These are phyloP conservation scores for Hirtodrosophila alboralis DNA, from an alignment of 2,888 invertebrate species.

Conservation along the genomic window DNA sequence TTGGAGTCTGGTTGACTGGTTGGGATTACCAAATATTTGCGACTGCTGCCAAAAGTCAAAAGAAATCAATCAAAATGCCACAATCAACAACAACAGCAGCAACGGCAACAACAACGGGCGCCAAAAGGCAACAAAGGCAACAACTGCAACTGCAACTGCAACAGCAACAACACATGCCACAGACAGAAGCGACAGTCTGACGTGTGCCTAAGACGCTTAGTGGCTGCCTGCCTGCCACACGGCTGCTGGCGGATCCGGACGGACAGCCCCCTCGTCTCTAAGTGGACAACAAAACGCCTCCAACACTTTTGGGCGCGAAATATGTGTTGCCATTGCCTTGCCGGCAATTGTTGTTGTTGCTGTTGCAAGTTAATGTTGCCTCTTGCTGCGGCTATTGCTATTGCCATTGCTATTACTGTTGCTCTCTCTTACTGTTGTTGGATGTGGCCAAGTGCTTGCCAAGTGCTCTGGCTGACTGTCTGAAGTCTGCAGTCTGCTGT, in stretches of 20 bases:
- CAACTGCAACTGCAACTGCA: constrained; percentile 14
- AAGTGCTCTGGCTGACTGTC: constrained; percentile 38
- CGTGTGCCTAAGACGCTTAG: constrained; percentile 78
- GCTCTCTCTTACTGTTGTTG: constrained; percentile 28
- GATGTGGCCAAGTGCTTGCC: constrained; percentile 61
- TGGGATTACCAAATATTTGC: constrained; percentile 77
- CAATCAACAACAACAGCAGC: constrained; percentile 65
- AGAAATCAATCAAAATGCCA: constrained; percentile 77
- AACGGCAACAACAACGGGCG: constrained; percentile 31
- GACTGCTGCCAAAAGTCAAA: constrained; percentile 77
- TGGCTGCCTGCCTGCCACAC: constrained; percentile 57
- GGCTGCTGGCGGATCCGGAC: constrained; percentile 24
- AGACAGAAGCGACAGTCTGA: constrained; percentile 76
- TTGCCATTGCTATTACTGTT: constrained; percentile 18
- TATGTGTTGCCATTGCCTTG: constrained; percentile 75
- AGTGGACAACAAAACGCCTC: constrained; percentile 79
- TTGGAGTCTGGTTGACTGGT: constrained; percentile 56
- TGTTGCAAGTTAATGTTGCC: too few relatives aligned
- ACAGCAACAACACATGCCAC: constrained; percentile 54
- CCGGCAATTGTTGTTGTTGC: constrained; percentile 26
- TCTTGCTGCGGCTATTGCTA: constrained; percentile 11
- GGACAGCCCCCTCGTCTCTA: constrained; percentile 70
- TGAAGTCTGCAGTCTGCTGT: constrained; percentile 9
- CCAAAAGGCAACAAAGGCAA: constrained; percentile 58
- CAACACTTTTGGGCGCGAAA: constrained; percentile 78